A percentile compares a stretch with the other conserved stretches of the same genome.
phyloP scores from a whole-genome alignment of 23 tunicate genomes.

The Aplidium turbinatum region DNA sequence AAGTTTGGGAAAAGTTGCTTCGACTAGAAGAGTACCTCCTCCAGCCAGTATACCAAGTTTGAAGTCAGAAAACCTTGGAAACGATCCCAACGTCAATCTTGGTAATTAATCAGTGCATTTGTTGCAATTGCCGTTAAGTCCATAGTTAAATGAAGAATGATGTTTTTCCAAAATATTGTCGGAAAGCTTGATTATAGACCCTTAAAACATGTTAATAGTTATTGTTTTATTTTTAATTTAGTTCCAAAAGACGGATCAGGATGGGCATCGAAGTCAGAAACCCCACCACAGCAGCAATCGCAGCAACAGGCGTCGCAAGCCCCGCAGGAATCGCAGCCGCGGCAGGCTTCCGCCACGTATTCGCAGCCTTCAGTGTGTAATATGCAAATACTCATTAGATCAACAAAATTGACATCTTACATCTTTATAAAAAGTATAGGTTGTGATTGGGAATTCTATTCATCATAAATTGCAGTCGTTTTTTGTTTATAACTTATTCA shows the following conservation, averaged over 20 bases:
- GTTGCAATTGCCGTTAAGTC: no score
- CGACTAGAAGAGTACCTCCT: conserved; percentile 93
- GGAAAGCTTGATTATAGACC: no score
- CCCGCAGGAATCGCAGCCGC: conserved; percentile 54
- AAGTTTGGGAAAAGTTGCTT: conserved; percentile 95
- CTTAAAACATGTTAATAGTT: no score
- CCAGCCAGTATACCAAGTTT: conserved; percentile 92
- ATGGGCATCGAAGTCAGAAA: conserved; percentile 93
- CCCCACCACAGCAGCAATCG: conserved; percentile 34
- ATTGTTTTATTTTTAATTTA: conserved; percentile 13
- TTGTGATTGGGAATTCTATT: no score
- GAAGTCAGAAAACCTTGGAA: conserved; percentile 92
- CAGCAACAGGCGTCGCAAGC: conserved; percentile 27
- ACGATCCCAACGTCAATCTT: conserved; percentile 87
- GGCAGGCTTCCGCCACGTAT: conserved; percentile 34
- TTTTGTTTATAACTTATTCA: no score
- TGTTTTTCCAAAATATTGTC: no score
- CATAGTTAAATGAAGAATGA: no score
- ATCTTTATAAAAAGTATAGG: no score
- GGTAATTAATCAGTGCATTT: no score
- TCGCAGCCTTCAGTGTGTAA: conserved; percentile 52
- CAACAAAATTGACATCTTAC: no score
- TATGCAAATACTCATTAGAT: no score
- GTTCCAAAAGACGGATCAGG: conserved; percentile 99
- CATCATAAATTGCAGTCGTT: no score